Evolutionary conservation across 2,888 invertebrate species (phyloP).

Genomic region (Petrolisthes cinctipes): DNA sequence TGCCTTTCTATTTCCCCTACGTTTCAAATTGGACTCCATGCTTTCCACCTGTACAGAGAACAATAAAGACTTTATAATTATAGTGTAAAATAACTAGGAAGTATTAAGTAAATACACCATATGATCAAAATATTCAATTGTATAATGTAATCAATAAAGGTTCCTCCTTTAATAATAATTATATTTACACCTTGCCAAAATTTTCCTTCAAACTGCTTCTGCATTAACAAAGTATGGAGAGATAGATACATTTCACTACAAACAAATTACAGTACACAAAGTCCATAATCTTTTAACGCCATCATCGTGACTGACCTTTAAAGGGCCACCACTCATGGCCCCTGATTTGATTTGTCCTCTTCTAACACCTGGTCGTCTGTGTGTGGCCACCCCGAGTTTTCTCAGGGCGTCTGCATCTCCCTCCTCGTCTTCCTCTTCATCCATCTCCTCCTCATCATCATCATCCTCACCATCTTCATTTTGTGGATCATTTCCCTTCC

Average conservation of each 20-base stretch:
- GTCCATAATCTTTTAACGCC: too few species aligned
- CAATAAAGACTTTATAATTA: background rate
- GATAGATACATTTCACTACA: too few species aligned
- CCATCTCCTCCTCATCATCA: background rate
- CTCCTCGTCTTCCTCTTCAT: conserved; percentile 24
- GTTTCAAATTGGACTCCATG: conserved; percentile 38
- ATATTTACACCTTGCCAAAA: too few species aligned
- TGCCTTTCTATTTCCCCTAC: conserved; percentile 36
- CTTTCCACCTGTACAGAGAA: conserved; percentile 41
- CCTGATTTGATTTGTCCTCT: conserved; percentile 48
- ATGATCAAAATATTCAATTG: too few species aligned
- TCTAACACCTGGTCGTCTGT: conserved; percentile 52
- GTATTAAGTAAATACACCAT: too few species aligned
- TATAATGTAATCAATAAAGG: too few species aligned
- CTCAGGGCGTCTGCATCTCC: conserved; percentile 43
- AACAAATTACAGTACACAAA: too few species aligned
- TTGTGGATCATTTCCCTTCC: background rate
- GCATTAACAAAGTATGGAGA: too few species aligned
- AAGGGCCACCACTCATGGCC: conserved; percentile 55
- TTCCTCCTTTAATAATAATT: too few species aligned
- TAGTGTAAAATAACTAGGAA: background rate
- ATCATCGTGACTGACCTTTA: conserved; percentile 36
- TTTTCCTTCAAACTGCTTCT: too few species aligned
- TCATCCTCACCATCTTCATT: conserved; percentile 2
- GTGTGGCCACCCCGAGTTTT: conserved; percentile 45